Base-by-base conservation (phyloP, 2,888 invertebrate species). In the Sericinus montela region DNA sequence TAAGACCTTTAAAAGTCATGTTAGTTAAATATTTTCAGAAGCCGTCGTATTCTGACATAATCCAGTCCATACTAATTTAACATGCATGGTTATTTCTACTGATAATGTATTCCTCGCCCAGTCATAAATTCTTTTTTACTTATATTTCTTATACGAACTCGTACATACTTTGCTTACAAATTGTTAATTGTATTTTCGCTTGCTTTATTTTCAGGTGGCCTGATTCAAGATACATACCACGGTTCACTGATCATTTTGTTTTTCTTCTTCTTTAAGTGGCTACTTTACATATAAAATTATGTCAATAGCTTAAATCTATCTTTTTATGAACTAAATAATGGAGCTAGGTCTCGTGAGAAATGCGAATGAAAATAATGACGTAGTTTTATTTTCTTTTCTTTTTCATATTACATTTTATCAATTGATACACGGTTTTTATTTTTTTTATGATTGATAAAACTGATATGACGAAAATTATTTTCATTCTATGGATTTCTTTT, bases 141-240 rank as follows among this genome's bases (percentile, higher is more conserved):
- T 25, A 7, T 25, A 25, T 25, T 25, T 8, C 7, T 19, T 19
- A 3, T 19, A 19, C 19, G 19, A 19, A 19, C 5, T 19, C 19
- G 19, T 25, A 25, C 19, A 4, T 6, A 8, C 25, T 25, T 25
- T 25, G 11, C 19, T 45, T 14, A 19, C 30, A 39, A 13, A 28
- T 8, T 25, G 8, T 25, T 23, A 39, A 39, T 3, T 25, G n/a
- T 13, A 38, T 29, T 40, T 15, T 44, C 5, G 35, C n/a, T 29
- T 36, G 14, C 15, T 32, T 40, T 19, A 28, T 32, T 39, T 34
- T 35, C 44, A 30, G 49, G 49, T 35, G 49, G 39, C 16, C 25
- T 14, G 34, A 44, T 35, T 23, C n/a, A 29, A 10, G 30, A 16
- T 19, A 32, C 16, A 1, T 10, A 11, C 38, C 15, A 39, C 14